Evolutionary conservation across 1,140 invertebrate species (phyloP), one percentile per base, ranked within the genome.

Genomic region (Neotoxoptera formosana): DNA sequence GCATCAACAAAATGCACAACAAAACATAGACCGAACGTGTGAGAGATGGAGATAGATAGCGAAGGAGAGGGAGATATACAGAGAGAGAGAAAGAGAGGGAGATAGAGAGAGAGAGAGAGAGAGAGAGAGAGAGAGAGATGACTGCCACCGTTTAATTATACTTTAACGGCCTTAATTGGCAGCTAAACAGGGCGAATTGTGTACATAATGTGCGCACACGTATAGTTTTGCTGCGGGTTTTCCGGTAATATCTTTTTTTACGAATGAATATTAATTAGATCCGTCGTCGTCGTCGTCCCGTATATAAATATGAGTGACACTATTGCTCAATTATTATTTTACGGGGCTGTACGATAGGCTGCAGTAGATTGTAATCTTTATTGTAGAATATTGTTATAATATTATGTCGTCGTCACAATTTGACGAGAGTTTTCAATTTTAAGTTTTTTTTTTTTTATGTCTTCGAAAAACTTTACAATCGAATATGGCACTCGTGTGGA

Each of bases 211-310:
- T 30, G 30, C n/a, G n/a, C 30, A 76, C 17, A 11, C n/a, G n/a
- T n/a, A n/a, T 30, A 76, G 60, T 76, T 76, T 76, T 76, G 60
- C 60, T 76, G 60, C 60, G 60, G 60, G 60, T 76, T 76, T 76
- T 76, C 60, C n/a, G 60, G 60, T 76, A 76, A 14, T 76, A n/a
- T 76, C 11, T 76, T 76, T 76, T 67, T 67, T n/a, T 76, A 76
- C 60, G 30, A 76, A 76, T 76, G 30, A 76, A 76, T 76, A 76
- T 76, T 76, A 76, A 76, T 76, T 76, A 76, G 60, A 76, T 76
- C 30, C 30, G n/a, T 76, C 14, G 4, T 60, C 60, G 14, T 60
- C 30, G 9, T 67, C 25, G 2, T 76, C 60, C 60, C 60, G 60
- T 76, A 76, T 76, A n/a, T 30, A 30, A 11, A 76, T n/a, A 76